Percentiles rank a stretch among this genome's conserved stretches.
phyloP scores from a whole-genome alignment of 2,113 vertebrate species.

The Hiodon tergisus region DNA sequence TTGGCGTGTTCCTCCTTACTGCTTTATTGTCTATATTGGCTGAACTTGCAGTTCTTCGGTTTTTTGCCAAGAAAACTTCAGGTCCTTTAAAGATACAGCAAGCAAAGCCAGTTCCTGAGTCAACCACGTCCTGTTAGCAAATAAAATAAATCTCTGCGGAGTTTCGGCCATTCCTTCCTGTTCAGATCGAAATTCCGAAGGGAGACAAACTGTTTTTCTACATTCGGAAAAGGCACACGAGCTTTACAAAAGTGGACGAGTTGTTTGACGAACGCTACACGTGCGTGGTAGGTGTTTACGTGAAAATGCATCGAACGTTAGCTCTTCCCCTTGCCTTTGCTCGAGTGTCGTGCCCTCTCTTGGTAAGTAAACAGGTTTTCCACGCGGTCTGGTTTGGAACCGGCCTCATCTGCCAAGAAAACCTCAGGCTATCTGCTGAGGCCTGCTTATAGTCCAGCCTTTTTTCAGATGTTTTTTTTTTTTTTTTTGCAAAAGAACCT shows the following conservation, averaged over 20 bases:
- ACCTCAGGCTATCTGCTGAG: conserved; percentile 13
- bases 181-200: conserved; percentile 61
- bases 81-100: conserved; percentile 76
- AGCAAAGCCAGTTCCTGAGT: conserved; percentile 71
- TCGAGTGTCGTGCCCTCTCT: neutral
- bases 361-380: conserved; percentile 17
- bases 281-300: neutral
- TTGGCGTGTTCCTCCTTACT: conserved; percentile 77
- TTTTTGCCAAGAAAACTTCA: conserved; percentile 74
- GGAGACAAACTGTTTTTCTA: conserved; percentile 56
- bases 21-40: conserved; percentile 93
- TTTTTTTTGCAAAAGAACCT: conserved; percentile 39
- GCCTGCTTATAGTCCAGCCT: conserved; percentile 17
- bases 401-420: neutral
- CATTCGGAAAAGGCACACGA: conserved; percentile 33
- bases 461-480: no score
- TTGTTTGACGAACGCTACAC: neutral
- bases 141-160: conserved; percentile 68
- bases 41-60: conserved; percentile 74
- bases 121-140: conserved; percentile 66
- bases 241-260: conserved; percentile 2
- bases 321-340: neutral
- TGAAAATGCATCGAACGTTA: neutral
- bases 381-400: neutral
- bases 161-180: conserved; percentile 67